These are phyloP conservation scores for Euwallacea fornicatus DNA, from an alignment of 1,140 invertebrate genomes.

Conservation along the genomic window DNA sequence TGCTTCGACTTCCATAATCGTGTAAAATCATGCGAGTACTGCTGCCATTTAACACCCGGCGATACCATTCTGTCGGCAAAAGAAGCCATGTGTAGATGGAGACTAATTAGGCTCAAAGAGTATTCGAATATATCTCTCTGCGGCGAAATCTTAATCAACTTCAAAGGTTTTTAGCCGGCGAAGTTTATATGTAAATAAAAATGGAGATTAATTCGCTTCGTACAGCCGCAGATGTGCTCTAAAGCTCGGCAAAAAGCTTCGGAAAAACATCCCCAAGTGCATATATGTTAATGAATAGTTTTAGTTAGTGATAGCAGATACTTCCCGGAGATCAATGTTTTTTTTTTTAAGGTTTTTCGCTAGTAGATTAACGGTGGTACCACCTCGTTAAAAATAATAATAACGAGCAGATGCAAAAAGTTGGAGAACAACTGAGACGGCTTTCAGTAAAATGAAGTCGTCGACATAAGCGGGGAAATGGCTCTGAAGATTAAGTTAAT, in stretches of 20 bases:
- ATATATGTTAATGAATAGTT: not conserved
- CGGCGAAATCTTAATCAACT: slow-evolving; percentile 34
- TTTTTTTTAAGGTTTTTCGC: too few relatives aligned
- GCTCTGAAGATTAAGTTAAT: slow-evolving; percentile 16
- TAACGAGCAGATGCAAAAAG: slow-evolving; percentile 7
- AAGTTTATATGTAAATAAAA: slow-evolving; percentile 30
- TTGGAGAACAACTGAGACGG: slow-evolving; percentile 5
- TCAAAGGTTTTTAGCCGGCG: slow-evolving; percentile 34
- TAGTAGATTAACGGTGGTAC: too few relatives aligned
- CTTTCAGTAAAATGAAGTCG: slow-evolving; percentile 7
- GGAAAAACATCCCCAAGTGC: not conserved
- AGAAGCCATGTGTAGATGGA: slow-evolving; percentile 30
- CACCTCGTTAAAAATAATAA: not conserved
- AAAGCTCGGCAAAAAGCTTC: not conserved
- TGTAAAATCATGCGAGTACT: slow-evolving; percentile 6
- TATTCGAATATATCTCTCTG: slow-evolving; percentile 35
- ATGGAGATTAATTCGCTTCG: slow-evolving; percentile 27
- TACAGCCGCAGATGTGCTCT: not conserved
- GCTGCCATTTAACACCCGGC: slow-evolving; percentile 21
- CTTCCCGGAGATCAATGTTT: too few relatives aligned
- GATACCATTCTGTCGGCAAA: slow-evolving; percentile 33
- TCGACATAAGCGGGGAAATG: slow-evolving; percentile 9
- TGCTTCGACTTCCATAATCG: not conserved
- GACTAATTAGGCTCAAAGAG: slow-evolving; percentile 33
- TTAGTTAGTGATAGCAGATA: too few relatives aligned